Percentiles rank a stretch among this genome's conserved stretches.
Evolutionary conservation across 2,113 vertebrate species (phyloP).

Genomic region (Sinocyclocheilus anophthalmus): DNA sequence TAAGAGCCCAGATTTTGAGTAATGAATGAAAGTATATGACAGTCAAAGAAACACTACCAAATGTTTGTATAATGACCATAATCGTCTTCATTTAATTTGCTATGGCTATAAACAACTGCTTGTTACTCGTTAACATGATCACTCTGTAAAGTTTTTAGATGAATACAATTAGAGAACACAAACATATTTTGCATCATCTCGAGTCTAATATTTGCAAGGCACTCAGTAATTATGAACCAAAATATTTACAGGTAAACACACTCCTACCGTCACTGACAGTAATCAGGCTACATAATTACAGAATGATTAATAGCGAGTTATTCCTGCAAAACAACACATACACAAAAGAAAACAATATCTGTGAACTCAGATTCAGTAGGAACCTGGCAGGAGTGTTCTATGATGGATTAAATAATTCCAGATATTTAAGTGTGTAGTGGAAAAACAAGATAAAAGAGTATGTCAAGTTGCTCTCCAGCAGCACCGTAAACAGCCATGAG

Average conservation of each 20-base stretch:
- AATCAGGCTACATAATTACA: background rate
- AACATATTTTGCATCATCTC: background rate
- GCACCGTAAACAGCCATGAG: conserved; percentile 1
- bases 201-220: background rate
- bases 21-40: background rate
- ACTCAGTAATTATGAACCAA: background rate
- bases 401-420: background rate
- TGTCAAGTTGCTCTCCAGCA: background rate
- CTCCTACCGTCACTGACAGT: background rate
- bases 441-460: conserved; percentile 62
- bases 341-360: too few species aligned
- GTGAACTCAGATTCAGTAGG: background rate
- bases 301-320: background rate
- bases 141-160: background rate
- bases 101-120: background rate
- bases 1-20: background rate
- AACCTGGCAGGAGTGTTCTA: background rate
- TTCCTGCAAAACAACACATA: background rate
- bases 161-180: background rate
- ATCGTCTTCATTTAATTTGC: background rate
- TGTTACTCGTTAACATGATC: background rate
- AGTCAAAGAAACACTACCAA: background rate
- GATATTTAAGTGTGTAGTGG: background rate
- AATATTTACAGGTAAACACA: background rate
- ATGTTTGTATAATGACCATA: background rate